phyloP scores from a whole-genome alignment of 2,113 vertebrate species.

The Deroptyus accipitrinus region DNA sequence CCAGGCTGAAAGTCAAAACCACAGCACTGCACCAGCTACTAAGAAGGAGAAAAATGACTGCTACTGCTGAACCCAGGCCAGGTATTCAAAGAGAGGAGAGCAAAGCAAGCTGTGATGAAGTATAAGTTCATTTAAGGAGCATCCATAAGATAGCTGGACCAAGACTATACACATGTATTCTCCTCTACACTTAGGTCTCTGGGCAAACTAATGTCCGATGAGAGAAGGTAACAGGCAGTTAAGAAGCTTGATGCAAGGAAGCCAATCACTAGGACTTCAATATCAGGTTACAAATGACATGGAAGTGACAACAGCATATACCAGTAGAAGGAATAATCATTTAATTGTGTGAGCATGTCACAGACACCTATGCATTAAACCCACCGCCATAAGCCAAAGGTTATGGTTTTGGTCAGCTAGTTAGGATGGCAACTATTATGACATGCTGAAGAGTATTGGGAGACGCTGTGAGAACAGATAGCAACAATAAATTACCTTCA shows the following conservation, averaged over 20 bases:
- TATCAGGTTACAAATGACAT: neutral
- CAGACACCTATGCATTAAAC: neutral
- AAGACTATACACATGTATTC: rapidly evolving
- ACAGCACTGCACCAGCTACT: too few species aligned
- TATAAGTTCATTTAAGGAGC: neutral
- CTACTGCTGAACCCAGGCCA: too few species aligned
- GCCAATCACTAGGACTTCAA: too few species aligned
- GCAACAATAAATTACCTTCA: too few species aligned
- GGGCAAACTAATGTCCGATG: neutral
- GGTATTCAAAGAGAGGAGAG: neutral
- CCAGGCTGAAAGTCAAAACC: too few species aligned
- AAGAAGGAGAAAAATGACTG: too few species aligned
- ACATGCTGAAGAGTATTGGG: rapidly evolving
- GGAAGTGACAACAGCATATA: neutral
- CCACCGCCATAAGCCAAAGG: rapidly evolving
- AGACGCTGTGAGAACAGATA: neutral
- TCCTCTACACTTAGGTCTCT: neutral
- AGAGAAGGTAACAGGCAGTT: neutral
- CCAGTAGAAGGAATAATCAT: neutral
- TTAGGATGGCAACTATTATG: neutral
- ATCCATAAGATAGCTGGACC: neutral
- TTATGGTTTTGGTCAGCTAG: neutral
- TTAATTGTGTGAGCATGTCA: neutral
- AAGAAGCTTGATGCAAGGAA: neutral
- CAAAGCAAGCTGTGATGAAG: neutral